Percentiles rank a stretch among this genome's conserved stretches.
phyloP scores from a whole-genome alignment of 30 jellyfish, hydroid and myxozoan genomes.

The Chrysaora quinquecirrha region DNA sequence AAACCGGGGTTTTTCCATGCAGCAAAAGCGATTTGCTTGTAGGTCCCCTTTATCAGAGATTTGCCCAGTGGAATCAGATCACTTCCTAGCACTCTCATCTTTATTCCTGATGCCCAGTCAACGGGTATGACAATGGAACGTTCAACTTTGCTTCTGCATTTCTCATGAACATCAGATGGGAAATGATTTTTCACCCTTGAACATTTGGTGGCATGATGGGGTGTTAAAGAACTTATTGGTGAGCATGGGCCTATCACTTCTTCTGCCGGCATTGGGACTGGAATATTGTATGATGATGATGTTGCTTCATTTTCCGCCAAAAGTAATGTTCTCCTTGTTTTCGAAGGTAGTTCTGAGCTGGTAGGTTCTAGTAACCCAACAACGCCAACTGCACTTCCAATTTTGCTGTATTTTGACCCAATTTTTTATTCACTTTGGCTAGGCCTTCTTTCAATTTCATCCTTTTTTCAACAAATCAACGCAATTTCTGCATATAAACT shows the following conservation, averaged over 20 bases:
- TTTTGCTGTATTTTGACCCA: slow-evolving; percentile 4
- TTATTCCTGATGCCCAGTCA: too few species aligned
- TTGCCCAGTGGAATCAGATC: too few species aligned
- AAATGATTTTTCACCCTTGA: not conserved
- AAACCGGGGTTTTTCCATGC: slow-evolving; percentile 24
- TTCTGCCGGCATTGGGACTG: not conserved
- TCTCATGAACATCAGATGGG: not conserved
- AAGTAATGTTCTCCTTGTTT: slow-evolving; percentile 1
- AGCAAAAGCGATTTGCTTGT: slow-evolving; percentile 37
- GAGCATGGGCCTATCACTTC: not conserved
- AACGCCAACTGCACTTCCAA: slow-evolving; percentile 1
- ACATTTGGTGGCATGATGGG: not conserved
- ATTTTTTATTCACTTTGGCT: not conserved
- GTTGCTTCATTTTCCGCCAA: not conserved
- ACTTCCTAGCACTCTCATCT: too few species aligned
- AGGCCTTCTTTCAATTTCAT: too few species aligned
- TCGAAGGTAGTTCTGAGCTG: not conserved
- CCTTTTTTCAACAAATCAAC: too few species aligned
- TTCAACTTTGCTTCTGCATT: not conserved
- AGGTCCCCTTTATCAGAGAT: too few species aligned
- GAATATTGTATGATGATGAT: too few species aligned
- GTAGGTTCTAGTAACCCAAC: not conserved
- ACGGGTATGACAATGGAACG: slow-evolving; percentile 8
- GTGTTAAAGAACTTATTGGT: not conserved
- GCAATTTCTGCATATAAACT: not conserved